Conservation (phyloP, 2,888 invertebrate species). For the Agrypnus murinus region DNA sequence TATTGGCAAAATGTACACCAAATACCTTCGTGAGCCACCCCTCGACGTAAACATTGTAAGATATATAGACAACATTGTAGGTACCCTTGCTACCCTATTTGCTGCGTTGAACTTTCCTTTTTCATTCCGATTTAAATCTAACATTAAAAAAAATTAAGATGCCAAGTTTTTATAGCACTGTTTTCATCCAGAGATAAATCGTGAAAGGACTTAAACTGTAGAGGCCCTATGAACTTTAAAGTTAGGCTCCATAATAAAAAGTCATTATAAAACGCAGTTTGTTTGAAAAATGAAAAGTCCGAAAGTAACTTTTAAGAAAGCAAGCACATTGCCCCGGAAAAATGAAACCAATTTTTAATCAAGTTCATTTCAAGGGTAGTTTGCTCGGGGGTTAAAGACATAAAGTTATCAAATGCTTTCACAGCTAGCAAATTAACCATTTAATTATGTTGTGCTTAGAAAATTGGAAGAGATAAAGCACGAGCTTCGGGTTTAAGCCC, state of each 20-base stretch:
- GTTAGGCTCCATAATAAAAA: constrained; percentile 2
- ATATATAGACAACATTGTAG: too few species aligned
- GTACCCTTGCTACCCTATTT: too few species aligned
- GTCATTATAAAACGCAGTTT: constrained; percentile 15
- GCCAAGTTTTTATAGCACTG: too few species aligned
- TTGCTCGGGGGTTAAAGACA: constrained; percentile 34
- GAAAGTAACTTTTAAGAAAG: constrained; percentile 15
- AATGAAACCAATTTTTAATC: constrained; percentile 42
- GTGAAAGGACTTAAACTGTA: too few species aligned
- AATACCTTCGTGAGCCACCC: too few species aligned
- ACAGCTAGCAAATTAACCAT: constrained; percentile 51
- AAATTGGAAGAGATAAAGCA: constrained; percentile 54
- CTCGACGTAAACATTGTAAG: too few species aligned
- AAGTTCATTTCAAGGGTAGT: constrained; percentile 40
- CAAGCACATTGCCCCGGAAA: constrained; percentile 29
- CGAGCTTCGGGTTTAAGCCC: constrained; percentile 47
- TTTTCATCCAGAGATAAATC: too few species aligned
- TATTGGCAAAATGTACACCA: too few species aligned
- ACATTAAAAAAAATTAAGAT: too few species aligned
- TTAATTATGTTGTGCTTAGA: constrained; percentile 53
- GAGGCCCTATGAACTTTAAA: too few species aligned
- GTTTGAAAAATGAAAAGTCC: constrained; percentile 27
- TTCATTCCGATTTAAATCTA: too few species aligned
- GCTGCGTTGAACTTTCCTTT: too few species aligned
- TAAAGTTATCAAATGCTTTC: constrained; percentile 48